phyloP scores from a whole-genome alignment of 2,888 invertebrate species.

The Amblyjoppa fuscipennis region DNA sequence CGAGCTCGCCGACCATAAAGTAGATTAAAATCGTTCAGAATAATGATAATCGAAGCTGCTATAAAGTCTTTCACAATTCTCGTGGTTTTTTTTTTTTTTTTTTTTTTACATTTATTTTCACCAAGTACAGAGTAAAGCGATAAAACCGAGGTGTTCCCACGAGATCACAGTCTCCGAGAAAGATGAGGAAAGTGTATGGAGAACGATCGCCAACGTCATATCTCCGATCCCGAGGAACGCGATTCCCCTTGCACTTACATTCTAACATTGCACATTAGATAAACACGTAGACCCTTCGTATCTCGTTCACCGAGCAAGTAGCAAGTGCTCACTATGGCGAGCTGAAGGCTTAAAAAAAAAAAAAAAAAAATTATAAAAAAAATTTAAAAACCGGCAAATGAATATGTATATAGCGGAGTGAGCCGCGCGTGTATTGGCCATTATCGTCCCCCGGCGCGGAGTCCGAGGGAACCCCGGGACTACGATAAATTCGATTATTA shows the following conservation, averaged over 20 bases:
- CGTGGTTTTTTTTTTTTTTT: neutral
- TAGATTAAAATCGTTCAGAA: constrained; percentile 31
- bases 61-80: constrained; percentile 22
- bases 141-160: constrained; percentile 57
- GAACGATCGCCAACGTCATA: constrained; percentile 47
- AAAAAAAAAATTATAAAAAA: neutral
- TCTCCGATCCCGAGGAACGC: constrained; percentile 51
- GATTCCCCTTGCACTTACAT: constrained; percentile 36
- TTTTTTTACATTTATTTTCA: constrained; percentile 4
- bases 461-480: constrained; percentile 40
- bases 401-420: constrained; percentile 33
- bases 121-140: constrained; percentile 24
- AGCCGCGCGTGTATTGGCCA: constrained; percentile 57
- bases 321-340: constrained; percentile 58
- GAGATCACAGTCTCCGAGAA: constrained; percentile 42
- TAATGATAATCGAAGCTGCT: constrained; percentile 51
- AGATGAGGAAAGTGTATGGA: neutral
- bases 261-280: constrained; percentile 35
- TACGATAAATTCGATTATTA: constrained; percentile 69
- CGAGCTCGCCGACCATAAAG: neutral
- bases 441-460: constrained; percentile 58
- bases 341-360: neutral
- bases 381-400: neutral
- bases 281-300: constrained; percentile 15
- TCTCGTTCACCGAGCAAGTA: constrained; percentile 37